Conservation (phyloP, 2,113 vertebrate genomes). For the Paracanthobrama guichenoti region DNA sequence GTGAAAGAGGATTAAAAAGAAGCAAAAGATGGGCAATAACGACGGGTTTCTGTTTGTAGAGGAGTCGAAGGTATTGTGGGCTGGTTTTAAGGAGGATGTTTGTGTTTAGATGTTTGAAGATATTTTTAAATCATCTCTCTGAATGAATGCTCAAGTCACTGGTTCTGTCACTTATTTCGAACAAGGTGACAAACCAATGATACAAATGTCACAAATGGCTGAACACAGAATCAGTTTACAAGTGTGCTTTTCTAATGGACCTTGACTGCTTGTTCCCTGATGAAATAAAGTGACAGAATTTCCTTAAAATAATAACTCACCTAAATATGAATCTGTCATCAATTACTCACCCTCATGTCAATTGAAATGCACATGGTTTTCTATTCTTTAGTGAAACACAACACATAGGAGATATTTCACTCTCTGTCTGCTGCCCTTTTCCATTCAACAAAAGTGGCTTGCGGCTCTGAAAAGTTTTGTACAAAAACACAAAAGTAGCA, state of each 20-base stretch:
- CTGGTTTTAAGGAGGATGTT: conserved; percentile 10
- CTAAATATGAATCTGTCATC: conserved; percentile 18
- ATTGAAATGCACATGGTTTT: not conserved
- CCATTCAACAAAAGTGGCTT: not conserved
- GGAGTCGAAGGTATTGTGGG: not conserved
- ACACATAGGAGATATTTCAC: not conserved
- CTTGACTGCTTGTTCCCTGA: conserved; percentile 5
- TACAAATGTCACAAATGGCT: conserved; percentile 42
- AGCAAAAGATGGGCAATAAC: not conserved
- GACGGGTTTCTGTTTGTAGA: conserved; percentile 1
- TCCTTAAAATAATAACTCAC: conserved; percentile 14
- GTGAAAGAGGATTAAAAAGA: conserved; percentile 29
- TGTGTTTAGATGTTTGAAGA: not conserved
- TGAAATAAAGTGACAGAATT: not conserved
- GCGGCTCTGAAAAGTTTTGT: not conserved
- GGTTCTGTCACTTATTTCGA: conserved; percentile 21
- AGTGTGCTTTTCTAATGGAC: conserved; percentile 4
- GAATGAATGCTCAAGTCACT: conserved; percentile 33
- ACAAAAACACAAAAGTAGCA: not conserved
- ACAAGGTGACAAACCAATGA: not conserved
- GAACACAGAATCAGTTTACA: conserved; percentile 7
- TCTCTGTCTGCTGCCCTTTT: not conserved
- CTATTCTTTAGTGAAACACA: not conserved
- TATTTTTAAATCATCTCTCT: not conserved
- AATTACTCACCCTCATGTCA: not conserved